Evolutionary conservation across 2,797 vertebrate species (phyloP).

Genomic region (Cynopterus sphinx): DNA sequence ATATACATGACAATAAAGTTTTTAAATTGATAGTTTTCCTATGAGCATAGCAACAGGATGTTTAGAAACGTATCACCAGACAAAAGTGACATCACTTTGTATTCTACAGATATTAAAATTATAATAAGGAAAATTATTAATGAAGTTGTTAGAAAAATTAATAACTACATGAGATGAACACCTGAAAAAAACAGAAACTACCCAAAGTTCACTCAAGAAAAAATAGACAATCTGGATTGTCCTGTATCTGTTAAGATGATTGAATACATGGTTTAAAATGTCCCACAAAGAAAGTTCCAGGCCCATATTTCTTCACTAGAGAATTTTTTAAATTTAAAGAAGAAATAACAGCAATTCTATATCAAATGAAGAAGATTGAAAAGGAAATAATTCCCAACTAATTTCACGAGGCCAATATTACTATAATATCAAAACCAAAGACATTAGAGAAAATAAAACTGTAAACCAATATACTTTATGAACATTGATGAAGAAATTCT

Average conservation of each 20-base stretch:
- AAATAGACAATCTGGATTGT: not conserved
- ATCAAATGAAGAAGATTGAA: not conserved
- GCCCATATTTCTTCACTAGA: not conserved
- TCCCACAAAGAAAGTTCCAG: not conserved
- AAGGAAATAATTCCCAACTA: not conserved
- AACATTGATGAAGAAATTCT: not conserved
- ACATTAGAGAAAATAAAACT: not conserved
- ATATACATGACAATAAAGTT: not conserved
- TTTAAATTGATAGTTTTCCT: not conserved
- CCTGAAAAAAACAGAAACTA: not conserved
- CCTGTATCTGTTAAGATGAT: not conserved
- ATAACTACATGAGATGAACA: not conserved
- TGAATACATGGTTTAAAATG: not conserved
- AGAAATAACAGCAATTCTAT: not conserved
- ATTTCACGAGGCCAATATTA: not conserved
- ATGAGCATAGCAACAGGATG: not conserved
- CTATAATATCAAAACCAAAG: not conserved
- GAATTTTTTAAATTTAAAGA: slow-evolving; percentile 9
- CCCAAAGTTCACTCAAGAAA: not conserved
- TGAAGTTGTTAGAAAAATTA: not conserved
- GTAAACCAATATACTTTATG: not conserved
- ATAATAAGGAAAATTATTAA: not conserved
- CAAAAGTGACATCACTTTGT: not conserved
- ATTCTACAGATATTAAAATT: not conserved
- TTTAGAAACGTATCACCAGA: not conserved